These are phyloP conservation scores for Panthera leo DNA, from an alignment of 2,113 vertebrate species.

Conservation along the genomic window DNA sequence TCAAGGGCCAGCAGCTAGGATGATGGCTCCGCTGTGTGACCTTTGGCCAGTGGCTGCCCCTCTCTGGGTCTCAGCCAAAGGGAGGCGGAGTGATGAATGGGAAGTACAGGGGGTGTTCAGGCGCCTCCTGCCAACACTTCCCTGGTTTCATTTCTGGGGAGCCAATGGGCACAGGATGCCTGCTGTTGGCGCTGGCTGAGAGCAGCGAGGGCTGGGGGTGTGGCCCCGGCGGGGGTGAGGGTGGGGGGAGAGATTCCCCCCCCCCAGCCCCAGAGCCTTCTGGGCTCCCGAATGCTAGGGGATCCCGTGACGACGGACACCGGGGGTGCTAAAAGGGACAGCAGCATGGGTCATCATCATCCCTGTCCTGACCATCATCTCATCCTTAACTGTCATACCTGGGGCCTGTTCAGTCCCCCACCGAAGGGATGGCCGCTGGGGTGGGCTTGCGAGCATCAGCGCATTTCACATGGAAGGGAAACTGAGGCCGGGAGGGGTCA, in stretches of 20 bases:
- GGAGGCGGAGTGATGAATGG: neutral
- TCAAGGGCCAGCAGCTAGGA: neutral
- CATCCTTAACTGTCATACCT: fast-evolving
- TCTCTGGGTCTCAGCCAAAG: constrained; percentile 5
- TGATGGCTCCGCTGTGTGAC: neutral
- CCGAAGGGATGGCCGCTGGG: fast-evolving
- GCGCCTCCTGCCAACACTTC: neutral
- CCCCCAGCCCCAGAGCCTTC: neutral
- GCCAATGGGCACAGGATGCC: neutral
- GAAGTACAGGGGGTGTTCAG: neutral
- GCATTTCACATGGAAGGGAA: neutral
- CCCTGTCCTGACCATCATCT: fast-evolving
- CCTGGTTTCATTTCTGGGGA: neutral
- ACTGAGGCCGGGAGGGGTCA: neutral
- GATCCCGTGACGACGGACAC: neutral
- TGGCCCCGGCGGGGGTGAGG: neutral
- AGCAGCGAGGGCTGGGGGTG: neutral
- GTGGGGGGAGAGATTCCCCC: neutral
- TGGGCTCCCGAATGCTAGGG: neutral
- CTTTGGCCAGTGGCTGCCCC: neutral
- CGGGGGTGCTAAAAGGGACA: neutral
- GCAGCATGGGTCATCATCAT: too few relatives aligned
- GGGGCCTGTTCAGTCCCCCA: too few relatives aligned
- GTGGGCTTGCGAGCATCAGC: neutral
- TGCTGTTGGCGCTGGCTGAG: neutral